Base-by-base conservation (phyloP, 2,888 invertebrate genomes). In the Chaetogeoica ovagalla region DNA sequence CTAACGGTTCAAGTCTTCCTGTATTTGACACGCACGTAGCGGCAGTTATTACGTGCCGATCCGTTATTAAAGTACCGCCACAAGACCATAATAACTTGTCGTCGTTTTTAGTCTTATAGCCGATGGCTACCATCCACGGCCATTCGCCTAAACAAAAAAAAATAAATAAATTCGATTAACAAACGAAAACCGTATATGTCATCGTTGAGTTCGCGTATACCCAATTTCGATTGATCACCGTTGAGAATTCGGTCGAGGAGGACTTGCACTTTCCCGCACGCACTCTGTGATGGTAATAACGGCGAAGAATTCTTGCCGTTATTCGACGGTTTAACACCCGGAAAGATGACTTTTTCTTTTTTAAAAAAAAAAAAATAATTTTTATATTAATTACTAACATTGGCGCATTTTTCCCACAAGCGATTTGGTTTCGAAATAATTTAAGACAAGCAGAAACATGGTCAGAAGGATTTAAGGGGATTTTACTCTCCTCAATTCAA, bases 91-190 rank as follows among this genome's bases (percentile, higher is more conserved):
- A 81, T 82, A 84, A 39, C 82, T 83, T 15, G 83, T 81, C 8
- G 81, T 82, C 30, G 13, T 72, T 81, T 11, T 57, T 75, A 7
- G 87, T 87, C 82, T 87, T 88, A 85, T 93, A 94, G 0, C 94
- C 94, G 55, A 94, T 86, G 5, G 91, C 89, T 0, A 90, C 91
- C 83, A 93, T 89, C 94, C 94, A 94, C 0, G 94, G 94, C 90
- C 93, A 94, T 71, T 91, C 90, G 37, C 92, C 93, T 91, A 82
- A 21, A 77, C 9, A 19, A 48, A 9, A 48, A 6, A 8, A 19
- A 7, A n/a, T n/a, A n/a, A n/a, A 4, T 17, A 13, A 48, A 65
- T 17, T 37, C 19, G 11, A 43, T 66, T 43, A 13, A n/a, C 15
- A 11, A 5, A 21, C 21, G 7, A 43, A 21, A 7, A 11, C 15